phyloP scores from a whole-genome alignment of 2,113 vertebrate genomes.

The Gavia stellata region DNA sequence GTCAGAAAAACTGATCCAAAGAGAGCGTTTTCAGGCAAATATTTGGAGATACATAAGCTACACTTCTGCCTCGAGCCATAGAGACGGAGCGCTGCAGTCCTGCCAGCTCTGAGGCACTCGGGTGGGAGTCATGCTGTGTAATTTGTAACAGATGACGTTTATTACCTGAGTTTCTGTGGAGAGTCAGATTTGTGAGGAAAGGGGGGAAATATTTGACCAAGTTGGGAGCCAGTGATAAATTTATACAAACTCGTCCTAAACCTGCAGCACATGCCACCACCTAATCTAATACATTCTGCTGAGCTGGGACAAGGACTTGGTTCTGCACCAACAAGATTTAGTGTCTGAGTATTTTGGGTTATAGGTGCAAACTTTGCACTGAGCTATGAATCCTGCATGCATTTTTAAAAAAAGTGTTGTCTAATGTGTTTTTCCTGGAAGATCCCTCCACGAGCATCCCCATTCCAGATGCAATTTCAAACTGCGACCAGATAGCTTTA shows the following conservation, averaged over 20 bases:
- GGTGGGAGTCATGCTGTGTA: neutral
- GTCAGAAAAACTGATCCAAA: conserved; percentile 32
- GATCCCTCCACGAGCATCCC: neutral
- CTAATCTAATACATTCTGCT: neutral
- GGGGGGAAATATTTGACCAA: neutral
- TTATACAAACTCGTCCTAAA: neutral
- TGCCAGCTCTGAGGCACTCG: neutral
- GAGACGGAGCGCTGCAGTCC: neutral
- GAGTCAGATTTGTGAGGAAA: neutral
- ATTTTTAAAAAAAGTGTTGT: neutral
- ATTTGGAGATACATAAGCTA: conserved; percentile 19
- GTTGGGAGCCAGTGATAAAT: neutral
- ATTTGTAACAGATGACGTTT: conserved; percentile 28
- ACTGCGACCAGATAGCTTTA: neutral
- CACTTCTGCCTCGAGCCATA: neutral
- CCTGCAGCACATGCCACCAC: neutral
- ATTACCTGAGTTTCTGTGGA: conserved; percentile 12
- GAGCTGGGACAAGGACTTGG: neutral
- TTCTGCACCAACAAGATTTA: neutral
- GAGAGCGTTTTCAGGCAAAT: neutral
- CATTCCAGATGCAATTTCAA: neutral
- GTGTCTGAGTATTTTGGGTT: neutral
- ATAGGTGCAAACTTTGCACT: neutral
- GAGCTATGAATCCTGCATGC: neutral
- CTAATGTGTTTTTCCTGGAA: conserved; percentile 8